Conservation (phyloP, 2,113 vertebrate genomes). For the Danio rerio region GRCz12tu NC_133189.1:2840001-2840500, state of each 20-base stretch:
- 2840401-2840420: too few species aligned
- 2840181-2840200: not conserved
- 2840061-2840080: too few species aligned
- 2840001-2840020: not conserved
- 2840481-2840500: too few species aligned
- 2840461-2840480: too few species aligned
- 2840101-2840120: constrained; percentile 17
- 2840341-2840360: too few species aligned
- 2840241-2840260: too few species aligned
- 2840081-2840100: constrained; percentile 20
- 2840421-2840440: too few species aligned
- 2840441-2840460: too few species aligned
- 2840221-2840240: not conserved
- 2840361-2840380: too few species aligned
- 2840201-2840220: not conserved
- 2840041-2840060: too few species aligned
- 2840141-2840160: constrained; percentile 18
- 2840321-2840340: not conserved
- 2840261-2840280: not conserved
- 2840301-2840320: not conserved
- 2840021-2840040: not conserved
- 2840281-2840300: not conserved
- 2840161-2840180: not conserved
- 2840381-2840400: too few species aligned
- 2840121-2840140: constrained; percentile 18